Evolutionary conservation across 2,797 vertebrate species (phyloP).

Genomic region (Potorous gilbertii): DNA sequence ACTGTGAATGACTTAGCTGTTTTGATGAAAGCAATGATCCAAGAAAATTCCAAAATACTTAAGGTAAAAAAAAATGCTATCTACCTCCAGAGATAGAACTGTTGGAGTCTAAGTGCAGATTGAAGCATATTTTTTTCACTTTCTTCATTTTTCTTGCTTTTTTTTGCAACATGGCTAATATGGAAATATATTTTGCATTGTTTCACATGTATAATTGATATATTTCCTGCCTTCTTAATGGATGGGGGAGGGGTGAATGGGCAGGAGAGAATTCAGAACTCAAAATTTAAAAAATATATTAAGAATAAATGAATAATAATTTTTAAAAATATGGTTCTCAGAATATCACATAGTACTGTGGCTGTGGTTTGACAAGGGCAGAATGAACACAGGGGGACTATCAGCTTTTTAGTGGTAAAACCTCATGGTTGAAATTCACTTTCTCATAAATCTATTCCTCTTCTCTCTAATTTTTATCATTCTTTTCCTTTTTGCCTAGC

Average conservation of each 20-base stretch:
- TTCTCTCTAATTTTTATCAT: too few relatives aligned
- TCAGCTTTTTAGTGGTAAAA: not conserved
- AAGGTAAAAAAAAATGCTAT: not conserved
- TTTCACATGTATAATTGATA: not conserved
- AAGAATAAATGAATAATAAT: not conserved
- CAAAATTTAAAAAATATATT: not conserved
- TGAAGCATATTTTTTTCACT: not conserved
- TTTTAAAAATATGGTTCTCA: not conserved
- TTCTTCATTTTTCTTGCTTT: not conserved
- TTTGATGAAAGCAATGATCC: not conserved
- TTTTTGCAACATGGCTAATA: not conserved
- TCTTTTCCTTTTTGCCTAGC: too few relatives aligned
- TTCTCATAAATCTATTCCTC: not conserved
- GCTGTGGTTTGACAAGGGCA: not conserved
- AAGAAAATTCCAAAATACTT: not conserved
- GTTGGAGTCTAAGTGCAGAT: not conserved
- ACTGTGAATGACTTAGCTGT: not conserved
- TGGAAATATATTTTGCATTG: not conserved
- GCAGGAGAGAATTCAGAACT: not conserved
- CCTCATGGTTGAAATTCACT: not conserved
- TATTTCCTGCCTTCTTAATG: not conserved
- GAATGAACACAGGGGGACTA: not conserved
- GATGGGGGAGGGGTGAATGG: not conserved
- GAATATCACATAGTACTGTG: not conserved
- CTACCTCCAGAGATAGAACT: not conserved